Evolutionary conservation across 2,113 vertebrate genomes (phyloP).

Genomic region (Chinchilla lanigera): DNA sequence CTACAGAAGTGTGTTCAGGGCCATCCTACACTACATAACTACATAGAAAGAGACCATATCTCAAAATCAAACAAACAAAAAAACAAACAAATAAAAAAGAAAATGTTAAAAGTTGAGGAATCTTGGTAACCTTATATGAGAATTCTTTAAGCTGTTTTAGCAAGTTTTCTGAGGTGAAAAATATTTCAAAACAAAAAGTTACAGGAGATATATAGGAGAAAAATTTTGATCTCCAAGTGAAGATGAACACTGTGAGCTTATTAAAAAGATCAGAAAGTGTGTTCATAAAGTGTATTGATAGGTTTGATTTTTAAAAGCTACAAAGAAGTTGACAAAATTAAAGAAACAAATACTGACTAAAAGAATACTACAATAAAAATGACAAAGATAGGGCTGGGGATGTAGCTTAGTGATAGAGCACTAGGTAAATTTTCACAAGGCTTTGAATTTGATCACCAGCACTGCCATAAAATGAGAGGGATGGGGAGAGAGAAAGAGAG

Average conservation of each 20-base stretch:
- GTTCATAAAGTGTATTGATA: not conserved
- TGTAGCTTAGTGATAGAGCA: not conserved
- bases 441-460: not conserved
- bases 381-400: not conserved
- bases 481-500: no score
- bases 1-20: not conserved
- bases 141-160: not conserved
- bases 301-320: not conserved
- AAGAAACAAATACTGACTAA: conserved; percentile 13
- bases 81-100: no score
- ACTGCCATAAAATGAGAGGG: no score
- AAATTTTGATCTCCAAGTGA: conserved; percentile 14
- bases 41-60: not conserved
- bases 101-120: conserved; percentile 19
- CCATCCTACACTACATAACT: not conserved
- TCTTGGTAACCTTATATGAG: not conserved
- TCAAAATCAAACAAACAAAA: not conserved
- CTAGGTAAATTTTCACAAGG: not conserved
- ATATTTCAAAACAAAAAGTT: conserved; percentile 32
- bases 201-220: not conserved
- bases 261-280: conserved; percentile 10
- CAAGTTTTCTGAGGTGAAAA: conserved; percentile 20
- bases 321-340: not conserved
- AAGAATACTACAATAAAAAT: conserved; percentile 8
- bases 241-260: not conserved